A percentile compares a stretch with the other conserved stretches of the same genome.
Conservation (phyloP, 2,113 vertebrate species). For the Syrrhaptes paradoxus region DNA sequence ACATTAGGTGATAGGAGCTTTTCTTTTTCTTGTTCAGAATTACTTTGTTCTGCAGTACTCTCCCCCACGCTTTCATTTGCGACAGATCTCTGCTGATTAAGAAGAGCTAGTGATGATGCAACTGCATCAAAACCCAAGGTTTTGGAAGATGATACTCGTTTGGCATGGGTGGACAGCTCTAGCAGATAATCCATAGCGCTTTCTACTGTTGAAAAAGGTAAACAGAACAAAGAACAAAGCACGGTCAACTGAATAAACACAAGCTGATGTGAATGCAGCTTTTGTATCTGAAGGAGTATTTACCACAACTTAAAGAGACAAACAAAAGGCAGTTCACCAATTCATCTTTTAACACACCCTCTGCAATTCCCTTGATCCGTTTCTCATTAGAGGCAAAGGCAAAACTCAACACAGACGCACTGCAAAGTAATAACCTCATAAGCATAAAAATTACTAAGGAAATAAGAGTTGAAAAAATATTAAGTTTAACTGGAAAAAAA, state of each 20-base stretch:
- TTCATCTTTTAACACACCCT: background rate
- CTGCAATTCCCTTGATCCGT: background rate
- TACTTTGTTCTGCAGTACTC: background rate
- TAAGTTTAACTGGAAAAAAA: background rate
- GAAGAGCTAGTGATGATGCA: constrained; percentile 70
- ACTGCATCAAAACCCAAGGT: constrained; percentile 79
- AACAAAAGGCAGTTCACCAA: background rate
- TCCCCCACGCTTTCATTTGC: constrained; percentile 9
- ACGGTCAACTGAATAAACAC: background rate
- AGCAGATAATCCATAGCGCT: constrained; percentile 92
- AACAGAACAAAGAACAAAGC: constrained; percentile 43
- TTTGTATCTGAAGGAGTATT: background rate
- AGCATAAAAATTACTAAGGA: background rate
- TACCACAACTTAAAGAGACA: background rate
- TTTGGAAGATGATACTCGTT: constrained; percentile 65
- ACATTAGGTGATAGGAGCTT: constrained; percentile 39
- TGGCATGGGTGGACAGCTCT: constrained; percentile 87
- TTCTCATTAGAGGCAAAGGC: background rate
- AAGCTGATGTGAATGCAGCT: background rate
- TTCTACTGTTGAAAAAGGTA: constrained; percentile 81
- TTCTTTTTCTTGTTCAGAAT: constrained; percentile 19
- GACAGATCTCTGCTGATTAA: constrained; percentile 32
- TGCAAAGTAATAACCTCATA: background rate
- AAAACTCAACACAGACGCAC: background rate
- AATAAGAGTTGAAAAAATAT: background rate